Evolutionary conservation across 2,888 invertebrate genomes (phyloP).

Genomic region (Nematopogon swammerdamellus): DNA sequence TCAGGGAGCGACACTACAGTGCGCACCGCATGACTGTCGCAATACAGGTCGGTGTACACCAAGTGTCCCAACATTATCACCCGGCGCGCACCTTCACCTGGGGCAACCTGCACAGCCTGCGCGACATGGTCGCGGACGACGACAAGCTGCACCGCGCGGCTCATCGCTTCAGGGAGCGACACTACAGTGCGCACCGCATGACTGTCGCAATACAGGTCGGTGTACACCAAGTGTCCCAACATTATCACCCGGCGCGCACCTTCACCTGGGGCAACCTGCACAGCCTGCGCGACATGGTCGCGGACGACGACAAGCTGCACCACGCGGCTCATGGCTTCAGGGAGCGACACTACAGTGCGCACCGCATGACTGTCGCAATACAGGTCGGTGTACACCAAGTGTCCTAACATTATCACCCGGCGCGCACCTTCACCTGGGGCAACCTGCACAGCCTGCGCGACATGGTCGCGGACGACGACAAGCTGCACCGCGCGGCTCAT

Average conservation of each 20-base stretch:
- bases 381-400: too few relatives aligned
- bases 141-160: slow-evolving; percentile 65
- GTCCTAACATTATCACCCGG: too few relatives aligned
- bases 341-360: slow-evolving; percentile 76
- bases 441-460: slow-evolving; percentile 70
- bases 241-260: slow-evolving; percentile 12
- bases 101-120: slow-evolving; percentile 62
- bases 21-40: slow-evolving; percentile 86
- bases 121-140: slow-evolving; percentile 62
- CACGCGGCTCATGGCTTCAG: slow-evolving; percentile 70
- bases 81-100: slow-evolving; percentile 7
- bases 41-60: too few relatives aligned
- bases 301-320: slow-evolving; percentile 67
- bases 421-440: slow-evolving; percentile 1
- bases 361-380: slow-evolving; percentile 83
- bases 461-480: slow-evolving; percentile 61
- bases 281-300: slow-evolving; percentile 63
- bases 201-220: slow-evolving; percentile 81
- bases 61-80: too few relatives aligned
- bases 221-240: too few relatives aligned
- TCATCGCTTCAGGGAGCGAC: slow-evolving; percentile 69
- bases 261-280: slow-evolving; percentile 41
- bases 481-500: slow-evolving; percentile 63
- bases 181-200: slow-evolving; percentile 89
- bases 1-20: slow-evolving; percentile 75